phyloP scores from a whole-genome alignment of 2,888 invertebrate species.

The Amphipyra tragopoginis region DNA sequence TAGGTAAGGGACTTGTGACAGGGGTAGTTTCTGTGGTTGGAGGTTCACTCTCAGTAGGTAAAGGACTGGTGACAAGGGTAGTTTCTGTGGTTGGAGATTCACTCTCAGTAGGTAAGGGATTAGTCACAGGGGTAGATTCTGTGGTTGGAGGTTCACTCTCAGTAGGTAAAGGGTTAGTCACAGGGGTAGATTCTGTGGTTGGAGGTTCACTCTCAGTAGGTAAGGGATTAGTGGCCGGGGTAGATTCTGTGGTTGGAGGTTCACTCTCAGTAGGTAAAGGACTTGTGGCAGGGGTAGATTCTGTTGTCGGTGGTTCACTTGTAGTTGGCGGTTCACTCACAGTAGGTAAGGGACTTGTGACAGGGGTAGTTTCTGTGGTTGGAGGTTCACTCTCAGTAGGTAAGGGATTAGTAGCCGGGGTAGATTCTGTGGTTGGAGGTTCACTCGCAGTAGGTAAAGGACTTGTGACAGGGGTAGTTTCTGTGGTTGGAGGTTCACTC shows the following conservation, averaged over 20 bases:
- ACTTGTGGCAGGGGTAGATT: constrained; percentile 3
- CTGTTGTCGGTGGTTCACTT: neutral
- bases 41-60: neutral
- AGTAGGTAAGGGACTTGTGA: constrained; percentile 4
- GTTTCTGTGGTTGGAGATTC: constrained; percentile 1
- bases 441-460: neutral
- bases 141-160: constrained; percentile 4
- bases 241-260: neutral
- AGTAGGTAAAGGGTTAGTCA: constrained; percentile 18
- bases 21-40: constrained; percentile 6
- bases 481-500: neutral
- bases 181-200: constrained; percentile 10
- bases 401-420: constrained; percentile 9
- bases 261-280: constrained; percentile 9
- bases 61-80: neutral
- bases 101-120: neutral
- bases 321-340: neutral
- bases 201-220: constrained; percentile 12
- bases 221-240: constrained; percentile 19
- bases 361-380: constrained; percentile 9
- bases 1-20: constrained; percentile 5
- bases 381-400: constrained; percentile 14
- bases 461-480: neutral
- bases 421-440: neutral
- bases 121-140: constrained; percentile 14